A percentile compares a stretch with the other conserved stretches of the same genome.
phyloP scores from a whole-genome alignment of 1,140 invertebrate genomes.

The Drosophila orena region DNA sequence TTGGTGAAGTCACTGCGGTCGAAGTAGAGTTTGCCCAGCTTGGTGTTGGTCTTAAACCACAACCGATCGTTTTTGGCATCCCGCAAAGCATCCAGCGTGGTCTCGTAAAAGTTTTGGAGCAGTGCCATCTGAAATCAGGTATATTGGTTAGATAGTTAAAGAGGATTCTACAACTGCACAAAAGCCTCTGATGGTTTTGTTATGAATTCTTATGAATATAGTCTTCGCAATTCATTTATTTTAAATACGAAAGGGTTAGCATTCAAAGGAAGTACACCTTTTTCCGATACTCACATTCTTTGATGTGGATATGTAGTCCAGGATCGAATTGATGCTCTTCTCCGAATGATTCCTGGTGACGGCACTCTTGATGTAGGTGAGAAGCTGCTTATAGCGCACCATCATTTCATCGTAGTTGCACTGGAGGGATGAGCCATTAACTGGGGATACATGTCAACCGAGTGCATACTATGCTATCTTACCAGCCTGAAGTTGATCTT shows the following conservation, averaged over 20 bases:
- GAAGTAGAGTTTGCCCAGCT: slow-evolving; percentile 99
- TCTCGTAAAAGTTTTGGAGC: slow-evolving; percentile 99
- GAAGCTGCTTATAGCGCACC: slow-evolving; percentile 96
- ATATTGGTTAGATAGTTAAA: not conserved
- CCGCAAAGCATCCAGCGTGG: slow-evolving; percentile 98
- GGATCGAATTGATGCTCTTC: slow-evolving; percentile 99
- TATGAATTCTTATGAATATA: too few species aligned
- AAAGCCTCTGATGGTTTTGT: too few species aligned
- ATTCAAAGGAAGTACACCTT: not conserved
- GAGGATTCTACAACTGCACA: too few species aligned
- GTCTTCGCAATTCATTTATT: too few species aligned
- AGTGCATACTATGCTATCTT: slow-evolving; percentile 24
- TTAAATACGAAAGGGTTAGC: too few species aligned
- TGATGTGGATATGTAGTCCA: slow-evolving; percentile 99
- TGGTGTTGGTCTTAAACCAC: slow-evolving; percentile 99
- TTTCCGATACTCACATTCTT: slow-evolving; percentile 92
- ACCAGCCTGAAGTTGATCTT: slow-evolving; percentile 99
- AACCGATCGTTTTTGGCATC: slow-evolving; percentile 99
- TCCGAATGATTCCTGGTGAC: slow-evolving; percentile 99
- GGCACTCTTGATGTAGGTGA: slow-evolving; percentile 99
- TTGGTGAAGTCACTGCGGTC: slow-evolving; percentile 98
- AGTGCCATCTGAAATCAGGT: slow-evolving; percentile 94
- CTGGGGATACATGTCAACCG: not conserved
- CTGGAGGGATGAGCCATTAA: slow-evolving; percentile 85
- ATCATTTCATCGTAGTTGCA: slow-evolving; percentile 98